Evolutionary conservation across 2,797 vertebrate species (phyloP), one percentile per base, ranked within the genome.

Genomic region (Cuculus canorus): DNA sequence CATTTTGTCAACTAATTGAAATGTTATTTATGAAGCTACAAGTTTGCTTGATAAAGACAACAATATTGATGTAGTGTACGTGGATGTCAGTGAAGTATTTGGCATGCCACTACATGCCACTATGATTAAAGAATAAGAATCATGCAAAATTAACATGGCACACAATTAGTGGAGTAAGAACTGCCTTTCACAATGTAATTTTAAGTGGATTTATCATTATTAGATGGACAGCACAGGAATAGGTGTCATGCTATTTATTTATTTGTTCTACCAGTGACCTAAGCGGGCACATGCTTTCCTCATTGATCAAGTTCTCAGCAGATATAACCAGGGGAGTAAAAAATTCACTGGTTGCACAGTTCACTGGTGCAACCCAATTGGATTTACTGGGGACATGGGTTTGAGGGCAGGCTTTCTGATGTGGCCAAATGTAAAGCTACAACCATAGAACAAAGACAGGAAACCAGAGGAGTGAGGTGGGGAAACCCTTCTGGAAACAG

Each of bases 1-100:
- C 86, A 69, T 82, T 87, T 86, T 95, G 92, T 94, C 88, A 91
- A 54, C 84, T 96, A 95, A 96, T 81, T 96, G 91, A 86, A 87
- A 82, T 75, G 75, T 93, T 95, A 65, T 95, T 96, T 95, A 92
- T 89, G 88, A 93, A 92, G 86, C 65, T 93, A 8, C 88, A 88
- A 39, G 59, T 96, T 93, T 68, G n/a, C 82, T 75, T 93, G 86
- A 83, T 95, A 17, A 75, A 79, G 90, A 60, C 72, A 54, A 22
- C 28, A 52, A 65, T 75, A 78, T 70, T 91, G 81, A 85, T 65
- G 41, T 0, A 64, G 71, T 48, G 30, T 77, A 65, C 0, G 4
- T 68, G 89, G 84, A 87, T 85, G 86, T 92, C 86, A 80, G 90
- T 65, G 71, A 82, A 78, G 76, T 39, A 33, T 85, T 95, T 92